Percentiles rank a stretch among this genome's conserved stretches.
Evolutionary conservation across 2,113 vertebrate genomes (phyloP).

Genomic region (Fulica atra): DNA sequence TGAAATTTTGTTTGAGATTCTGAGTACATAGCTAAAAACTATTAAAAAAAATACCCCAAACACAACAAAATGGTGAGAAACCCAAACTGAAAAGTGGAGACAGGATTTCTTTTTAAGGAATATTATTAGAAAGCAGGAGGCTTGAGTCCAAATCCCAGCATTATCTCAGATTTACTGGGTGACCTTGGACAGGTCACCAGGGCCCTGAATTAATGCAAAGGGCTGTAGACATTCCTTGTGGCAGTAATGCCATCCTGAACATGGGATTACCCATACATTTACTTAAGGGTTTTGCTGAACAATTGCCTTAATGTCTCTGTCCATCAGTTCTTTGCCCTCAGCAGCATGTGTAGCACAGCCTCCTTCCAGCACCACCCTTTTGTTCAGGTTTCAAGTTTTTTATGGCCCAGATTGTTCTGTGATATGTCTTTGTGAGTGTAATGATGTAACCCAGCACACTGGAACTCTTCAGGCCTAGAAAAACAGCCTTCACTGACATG

Average conservation of each 20-base stretch:
- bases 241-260: neutral
- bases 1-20: neutral
- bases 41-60: neutral
- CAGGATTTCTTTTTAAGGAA: neutral
- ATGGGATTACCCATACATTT: neutral
- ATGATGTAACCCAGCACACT: neutral
- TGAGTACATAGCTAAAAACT: neutral
- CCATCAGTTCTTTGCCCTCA: neutral
- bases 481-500: neutral
- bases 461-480: neutral
- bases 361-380: neutral
- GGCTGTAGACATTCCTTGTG: neutral
- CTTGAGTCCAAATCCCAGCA: neutral
- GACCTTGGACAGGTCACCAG: conserved; percentile 7
- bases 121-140: neutral
- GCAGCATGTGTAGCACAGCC: neutral
- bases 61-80: neutral
- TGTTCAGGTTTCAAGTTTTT: neutral
- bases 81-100: neutral
- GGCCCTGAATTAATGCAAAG: neutral
- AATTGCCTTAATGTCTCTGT: neutral
- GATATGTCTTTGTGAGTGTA: neutral
- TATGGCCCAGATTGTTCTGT: neutral
- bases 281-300: conserved; percentile 21
- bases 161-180: conserved; percentile 25